Evolutionary conservation across 1,140 invertebrate genomes (phyloP).

Genomic region (Nylanderia fulva): DNA sequence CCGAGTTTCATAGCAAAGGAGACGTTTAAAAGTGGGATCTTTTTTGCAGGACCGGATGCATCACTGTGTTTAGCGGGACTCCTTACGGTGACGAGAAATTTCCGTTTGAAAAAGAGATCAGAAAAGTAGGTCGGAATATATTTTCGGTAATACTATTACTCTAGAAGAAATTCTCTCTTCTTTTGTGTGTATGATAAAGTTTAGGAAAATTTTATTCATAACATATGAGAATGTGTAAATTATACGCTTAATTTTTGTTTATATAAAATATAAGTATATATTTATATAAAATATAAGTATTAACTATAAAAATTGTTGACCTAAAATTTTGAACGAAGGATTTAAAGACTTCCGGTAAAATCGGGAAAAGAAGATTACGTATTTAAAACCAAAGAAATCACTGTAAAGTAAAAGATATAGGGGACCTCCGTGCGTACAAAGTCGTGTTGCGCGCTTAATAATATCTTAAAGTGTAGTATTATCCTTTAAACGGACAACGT

Average conservation of each 20-base stretch:
- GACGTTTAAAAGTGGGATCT: slow-evolving; percentile 59
- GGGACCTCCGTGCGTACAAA: not conserved
- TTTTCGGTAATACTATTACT: slow-evolving; percentile 7
- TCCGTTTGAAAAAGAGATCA: slow-evolving; percentile 56
- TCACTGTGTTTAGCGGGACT: slow-evolving; percentile 64
- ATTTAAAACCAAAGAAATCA: not conserved
- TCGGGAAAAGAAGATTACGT: too few species aligned
- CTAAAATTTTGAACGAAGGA: not conserved
- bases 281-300: slow-evolving; percentile 1
- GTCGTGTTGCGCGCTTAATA: not conserved
- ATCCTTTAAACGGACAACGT: slow-evolving; percentile 38
- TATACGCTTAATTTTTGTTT: not conserved
- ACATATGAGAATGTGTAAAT: not conserved
- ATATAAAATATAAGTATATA: not conserved
- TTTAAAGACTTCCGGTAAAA: not conserved
- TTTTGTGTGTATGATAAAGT: not conserved
- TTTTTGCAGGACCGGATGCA: slow-evolving; percentile 67
- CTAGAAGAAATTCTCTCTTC: not conserved
- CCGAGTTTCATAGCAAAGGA: slow-evolving; percentile 58
- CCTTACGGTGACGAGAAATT: slow-evolving; percentile 59
- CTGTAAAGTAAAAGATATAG: too few species aligned
- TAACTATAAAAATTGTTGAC: not conserved
- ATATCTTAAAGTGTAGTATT: slow-evolving; percentile 46
- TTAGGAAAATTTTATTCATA: not conserved
- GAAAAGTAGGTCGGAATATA: slow-evolving; percentile 59